phyloP scores from a whole-genome alignment of 1,140 invertebrate genomes.

The Listronotus bonariensis region DNA sequence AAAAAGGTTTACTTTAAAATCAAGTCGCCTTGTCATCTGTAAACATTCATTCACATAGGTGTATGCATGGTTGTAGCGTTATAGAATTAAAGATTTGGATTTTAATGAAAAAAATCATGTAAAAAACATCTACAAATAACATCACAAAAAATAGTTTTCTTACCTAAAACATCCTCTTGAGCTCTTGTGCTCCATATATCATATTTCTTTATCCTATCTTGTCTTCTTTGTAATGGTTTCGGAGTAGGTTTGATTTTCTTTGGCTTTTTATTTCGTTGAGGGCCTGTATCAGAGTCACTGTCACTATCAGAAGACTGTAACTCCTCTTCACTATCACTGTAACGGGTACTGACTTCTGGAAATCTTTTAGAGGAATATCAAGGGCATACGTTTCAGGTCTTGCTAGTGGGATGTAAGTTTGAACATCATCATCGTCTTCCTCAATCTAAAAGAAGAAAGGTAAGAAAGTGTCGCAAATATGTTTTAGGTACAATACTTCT shows the following conservation, averaged over 20 bases:
- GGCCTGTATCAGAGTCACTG: slow-evolving; percentile 58
- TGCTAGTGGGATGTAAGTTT: slow-evolving; percentile 58
- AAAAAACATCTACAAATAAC: too few species aligned
- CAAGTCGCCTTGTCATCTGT: too few species aligned
- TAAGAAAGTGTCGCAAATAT: slow-evolving; percentile 10
- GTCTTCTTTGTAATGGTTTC: slow-evolving; percentile 46
- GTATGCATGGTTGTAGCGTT: too few species aligned
- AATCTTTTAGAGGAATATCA: slow-evolving; percentile 50
- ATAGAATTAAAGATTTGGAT: too few species aligned
- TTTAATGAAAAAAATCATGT: too few species aligned
- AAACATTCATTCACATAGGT: too few species aligned
- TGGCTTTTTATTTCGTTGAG: slow-evolving; percentile 41
- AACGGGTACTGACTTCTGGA: slow-evolving; percentile 33
- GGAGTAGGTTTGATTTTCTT: slow-evolving; percentile 57
- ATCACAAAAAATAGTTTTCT: too few species aligned
- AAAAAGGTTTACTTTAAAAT: too few species aligned
- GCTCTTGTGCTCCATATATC: slow-evolving; percentile 66
- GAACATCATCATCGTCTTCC: slow-evolving; percentile 48
- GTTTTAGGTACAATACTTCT: slow-evolving; percentile 48
- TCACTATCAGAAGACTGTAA: slow-evolving; percentile 57
- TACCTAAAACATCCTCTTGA: slow-evolving; percentile 61
- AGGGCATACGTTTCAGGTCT: slow-evolving; percentile 52
- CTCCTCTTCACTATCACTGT: slow-evolving; percentile 55
- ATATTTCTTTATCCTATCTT: slow-evolving; percentile 59
- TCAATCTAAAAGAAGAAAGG: slow-evolving; percentile 20